Conservation (phyloP, 2,797 vertebrate genomes). For the Lates japonicus region DNA sequence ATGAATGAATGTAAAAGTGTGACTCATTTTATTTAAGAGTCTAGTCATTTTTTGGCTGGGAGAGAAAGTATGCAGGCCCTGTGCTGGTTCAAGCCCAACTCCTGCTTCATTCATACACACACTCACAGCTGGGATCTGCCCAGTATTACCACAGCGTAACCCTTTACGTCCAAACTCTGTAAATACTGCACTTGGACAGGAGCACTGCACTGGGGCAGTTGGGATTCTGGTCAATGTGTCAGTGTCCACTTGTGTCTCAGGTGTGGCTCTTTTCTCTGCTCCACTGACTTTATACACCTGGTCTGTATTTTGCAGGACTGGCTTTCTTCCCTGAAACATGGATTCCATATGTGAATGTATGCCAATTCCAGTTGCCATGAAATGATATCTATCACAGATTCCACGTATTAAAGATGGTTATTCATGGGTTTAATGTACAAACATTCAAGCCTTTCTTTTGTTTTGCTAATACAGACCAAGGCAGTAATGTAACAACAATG, state of each 20-base stretch:
- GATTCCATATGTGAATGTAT: neutral
- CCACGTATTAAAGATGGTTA: neutral
- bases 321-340: neutral
- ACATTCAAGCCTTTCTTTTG: neutral
- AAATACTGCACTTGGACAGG: neutral
- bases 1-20: slow-evolving; percentile 23
- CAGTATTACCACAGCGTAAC: neutral
- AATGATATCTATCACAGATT: neutral
- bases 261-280: neutral
- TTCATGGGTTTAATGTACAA: too few relatives aligned
- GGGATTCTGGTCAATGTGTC: neutral
- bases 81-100: neutral
- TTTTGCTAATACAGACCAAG: neutral
- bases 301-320: neutral
- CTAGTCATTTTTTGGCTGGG: slow-evolving; percentile 14
- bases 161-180: neutral
- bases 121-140: slow-evolving; percentile 8
- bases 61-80: neutral
- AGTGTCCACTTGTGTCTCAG: neutral
- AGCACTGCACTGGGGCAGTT: neutral
- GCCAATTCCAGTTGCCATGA: neutral
- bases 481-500: neutral
- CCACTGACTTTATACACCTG: neutral
- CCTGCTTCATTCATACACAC: slow-evolving; percentile 1
- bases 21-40: slow-evolving; percentile 27